Conservation (phyloP, 2,113 vertebrate genomes). For the Macroglossus sobrinus region DNA sequence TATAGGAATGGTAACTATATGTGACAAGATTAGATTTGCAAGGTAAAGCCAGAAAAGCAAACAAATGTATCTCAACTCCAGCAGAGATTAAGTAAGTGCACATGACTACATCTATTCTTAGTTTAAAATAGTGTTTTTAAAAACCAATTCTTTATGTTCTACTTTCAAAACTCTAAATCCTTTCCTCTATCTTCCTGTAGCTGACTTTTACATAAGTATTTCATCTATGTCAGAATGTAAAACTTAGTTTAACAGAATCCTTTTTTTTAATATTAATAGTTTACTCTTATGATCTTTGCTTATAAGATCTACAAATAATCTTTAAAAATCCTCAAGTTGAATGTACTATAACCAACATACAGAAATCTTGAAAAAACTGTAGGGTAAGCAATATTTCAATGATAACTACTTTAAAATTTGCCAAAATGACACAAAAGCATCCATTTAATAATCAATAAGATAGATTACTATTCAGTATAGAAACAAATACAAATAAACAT, state of each 20-base stretch:
- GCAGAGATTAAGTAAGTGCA: conserved; percentile 25
- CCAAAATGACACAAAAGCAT: background rate
- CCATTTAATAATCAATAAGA: background rate
- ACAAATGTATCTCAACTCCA: conserved; percentile 4
- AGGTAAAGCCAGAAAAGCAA: conserved; percentile 18
- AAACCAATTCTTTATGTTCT: background rate
- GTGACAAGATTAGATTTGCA: conserved; percentile 38
- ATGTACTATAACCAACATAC: background rate
- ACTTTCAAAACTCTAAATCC: conserved; percentile 20
- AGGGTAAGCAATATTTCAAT: background rate
- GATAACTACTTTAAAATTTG: background rate
- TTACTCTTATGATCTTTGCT: background rate
- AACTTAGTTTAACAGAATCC: background rate
- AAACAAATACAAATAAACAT: background rate
- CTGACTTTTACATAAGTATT: conserved; percentile 23
- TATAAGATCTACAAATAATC: background rate
- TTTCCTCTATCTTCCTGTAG: background rate
- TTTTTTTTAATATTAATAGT: background rate
- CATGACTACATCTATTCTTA: background rate
- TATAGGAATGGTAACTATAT: conserved; percentile 52
- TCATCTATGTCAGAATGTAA: background rate
- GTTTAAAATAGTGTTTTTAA: conserved; percentile 36
- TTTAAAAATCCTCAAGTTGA: background rate
- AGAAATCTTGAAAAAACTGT: background rate
- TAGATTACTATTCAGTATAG: background rate